Conservation (phyloP, 2,888 invertebrate genomes). For the Xestia sexstrigata region DNA sequence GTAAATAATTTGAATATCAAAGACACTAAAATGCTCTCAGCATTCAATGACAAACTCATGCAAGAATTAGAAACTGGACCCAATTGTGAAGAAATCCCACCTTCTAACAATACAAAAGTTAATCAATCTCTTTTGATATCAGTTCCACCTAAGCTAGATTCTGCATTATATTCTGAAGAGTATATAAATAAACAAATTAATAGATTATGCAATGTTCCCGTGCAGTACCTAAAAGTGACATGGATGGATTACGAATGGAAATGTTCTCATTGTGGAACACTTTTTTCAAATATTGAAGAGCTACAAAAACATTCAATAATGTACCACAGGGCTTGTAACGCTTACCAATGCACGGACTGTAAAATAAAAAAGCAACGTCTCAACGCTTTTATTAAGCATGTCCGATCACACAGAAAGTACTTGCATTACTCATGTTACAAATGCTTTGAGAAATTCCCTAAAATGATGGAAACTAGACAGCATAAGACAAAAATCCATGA, state of each 20-base stretch:
- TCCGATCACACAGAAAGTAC: conserved; percentile 90
- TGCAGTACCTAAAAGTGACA: conserved; percentile 74
- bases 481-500: conserved; percentile 70
- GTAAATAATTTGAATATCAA: background rate
- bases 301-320: conserved; percentile 91
- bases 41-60: background rate
- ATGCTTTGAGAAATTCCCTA: conserved; percentile 74
- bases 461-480: conserved; percentile 59
- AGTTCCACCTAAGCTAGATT: background rate
- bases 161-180: background rate
- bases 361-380: conserved; percentile 74
- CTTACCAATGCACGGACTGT: conserved; percentile 92
- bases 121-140: background rate
- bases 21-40: background rate
- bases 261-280: conserved; percentile 79
- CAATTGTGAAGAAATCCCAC: background rate
- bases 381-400: conserved; percentile 86
- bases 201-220: conserved; percentile 67
- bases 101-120: background rate
- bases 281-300: conserved; percentile 76
- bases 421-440: conserved; percentile 86
- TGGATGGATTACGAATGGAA: conserved; percentile 82
- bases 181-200: conserved; percentile 39
- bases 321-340: conserved; percentile 91
- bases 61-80: background rate